Evolutionary conservation across 2,888 invertebrate genomes (phyloP), one percentile per base, ranked within the genome.

Genomic region (Hydrotaea diabolus): DNA sequence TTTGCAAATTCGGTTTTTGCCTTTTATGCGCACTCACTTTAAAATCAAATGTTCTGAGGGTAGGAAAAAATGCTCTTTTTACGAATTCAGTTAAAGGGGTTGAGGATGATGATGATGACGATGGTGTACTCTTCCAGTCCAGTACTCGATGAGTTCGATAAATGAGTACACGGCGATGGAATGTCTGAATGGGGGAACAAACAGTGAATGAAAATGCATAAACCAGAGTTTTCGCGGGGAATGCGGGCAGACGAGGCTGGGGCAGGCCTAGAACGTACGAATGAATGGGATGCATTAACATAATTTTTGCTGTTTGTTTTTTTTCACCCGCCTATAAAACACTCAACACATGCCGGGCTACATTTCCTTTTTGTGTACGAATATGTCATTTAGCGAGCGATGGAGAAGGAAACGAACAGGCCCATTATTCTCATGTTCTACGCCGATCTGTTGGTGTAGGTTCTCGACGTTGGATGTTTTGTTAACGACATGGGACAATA

Each of bases 201-300:
- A 69, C 46, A 11, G 21, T 69, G 23, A 69, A 69, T 69, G 46
- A 46, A 62, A 69, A 69, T 23, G 43, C 69, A 69, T n/a, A 69
- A 21, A 46, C 46, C 46, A 23, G 39, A 8, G 66, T 21, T 0
- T 17, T n/a, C n/a, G n/a, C 0, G 17, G 13, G 31, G 1, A 1
- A 26, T 13, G 23, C 8, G 36, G n/a, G 17, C 8, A 43, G 21
- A 39, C 4, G 21, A 13, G 17, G 36, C 21, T 43, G 11, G 11
- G n/a, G 9, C 31, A 19, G 69, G 15, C 69, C 39, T 69, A 69
- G 46, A 46, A 43, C 46, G 26, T 13, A 43, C 13, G 21, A 39
- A 66, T 66, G 69, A 69, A 69, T 69, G 69, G 77, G 66, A 83
- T 84, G 69, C 79, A 82, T 77, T 79, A 85, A 85, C 79, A 82